Base-by-base conservation (phyloP, 2,113 vertebrate genomes). In the Thamnaconus septentrionalis region DNA sequence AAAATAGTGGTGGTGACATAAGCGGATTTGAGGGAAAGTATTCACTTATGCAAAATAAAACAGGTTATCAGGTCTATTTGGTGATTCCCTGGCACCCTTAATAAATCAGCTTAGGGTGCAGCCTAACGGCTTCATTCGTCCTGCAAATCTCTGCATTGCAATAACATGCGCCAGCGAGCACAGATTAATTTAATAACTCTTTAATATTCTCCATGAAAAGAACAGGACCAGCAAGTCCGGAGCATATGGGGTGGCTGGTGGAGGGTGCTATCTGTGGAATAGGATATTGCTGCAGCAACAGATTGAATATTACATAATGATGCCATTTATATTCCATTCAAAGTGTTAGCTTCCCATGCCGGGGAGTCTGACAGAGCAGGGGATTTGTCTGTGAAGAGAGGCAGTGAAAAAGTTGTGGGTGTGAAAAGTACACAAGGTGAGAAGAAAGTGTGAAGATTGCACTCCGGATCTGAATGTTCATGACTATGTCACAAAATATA, bases 141-240 rank as follows among this genome's bases (percentile, higher is more conserved):
- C 79, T 59, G 82, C 90, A 93, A 91, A 92, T 90, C 91, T 91
- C 89, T 90, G 90, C 87, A 80, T 80, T 85, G 89, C 88, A 93
- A 93, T 92, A 92, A 92, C 91, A 92, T 84, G 92, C 91, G 63
- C 88, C 89, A 89, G 87, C 80, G 82, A 91, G 89, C 91, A 90
- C 82, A 91, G 88, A 91, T 91, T 92, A 90, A 91, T 92, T 92
- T 90, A 92, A 92, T 92, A 92, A 92, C 89, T 91, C 84, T 90
- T 92, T 91, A 91, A 92, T 92, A 92, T 91, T 92, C 91, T 91
- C 83, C 18, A 65, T 81, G 81, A 90, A 90, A 85, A 87, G 81
- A 78, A 71, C 78, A 69, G 70, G 75, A 88, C 78, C 77, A 76
- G 53, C 41, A 59, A 75, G 85, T 84, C 81, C 71, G 45, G 66